Evolutionary conservation across 2,797 vertebrate species (phyloP).

Genomic region (Basileuterus tristriatus): DNA sequence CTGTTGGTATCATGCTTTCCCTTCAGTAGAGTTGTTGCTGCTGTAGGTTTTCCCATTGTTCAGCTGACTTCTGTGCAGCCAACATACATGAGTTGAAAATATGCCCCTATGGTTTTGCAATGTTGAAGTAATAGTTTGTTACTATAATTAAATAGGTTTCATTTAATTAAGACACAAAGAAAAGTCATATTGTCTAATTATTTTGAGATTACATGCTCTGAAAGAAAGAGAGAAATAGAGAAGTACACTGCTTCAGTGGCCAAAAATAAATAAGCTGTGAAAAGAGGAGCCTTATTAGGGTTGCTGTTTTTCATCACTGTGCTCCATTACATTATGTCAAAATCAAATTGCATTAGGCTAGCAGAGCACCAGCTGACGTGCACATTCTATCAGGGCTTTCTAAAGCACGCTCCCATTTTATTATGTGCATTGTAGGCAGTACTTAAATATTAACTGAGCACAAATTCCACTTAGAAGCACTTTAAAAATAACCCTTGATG

Average conservation of each 20-base stretch:
- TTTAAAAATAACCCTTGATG: slow-evolving; percentile 20
- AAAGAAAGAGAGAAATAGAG: neutral
- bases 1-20: neutral
- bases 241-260: neutral
- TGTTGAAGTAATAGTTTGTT: neutral
- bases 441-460: slow-evolving; percentile 38
- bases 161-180: neutral
- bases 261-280: neutral
- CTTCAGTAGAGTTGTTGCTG: neutral
- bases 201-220: neutral
- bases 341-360: slow-evolving; percentile 2
- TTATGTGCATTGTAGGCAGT: neutral
- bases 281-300: neutral
- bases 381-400: neutral
- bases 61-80: neutral
- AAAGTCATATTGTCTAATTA: neutral
- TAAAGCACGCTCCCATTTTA: neutral
- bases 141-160: neutral
- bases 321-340: slow-evolving; percentile 15
- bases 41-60: neutral
- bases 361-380: neutral
- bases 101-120: neutral
- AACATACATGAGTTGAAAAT: neutral
- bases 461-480: slow-evolving; percentile 17
- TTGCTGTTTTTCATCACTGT: slow-evolving; percentile 1